phyloP scores from a whole-genome alignment of 2,113 vertebrate genomes.

The Trichomycterus rosablanca region DNA sequence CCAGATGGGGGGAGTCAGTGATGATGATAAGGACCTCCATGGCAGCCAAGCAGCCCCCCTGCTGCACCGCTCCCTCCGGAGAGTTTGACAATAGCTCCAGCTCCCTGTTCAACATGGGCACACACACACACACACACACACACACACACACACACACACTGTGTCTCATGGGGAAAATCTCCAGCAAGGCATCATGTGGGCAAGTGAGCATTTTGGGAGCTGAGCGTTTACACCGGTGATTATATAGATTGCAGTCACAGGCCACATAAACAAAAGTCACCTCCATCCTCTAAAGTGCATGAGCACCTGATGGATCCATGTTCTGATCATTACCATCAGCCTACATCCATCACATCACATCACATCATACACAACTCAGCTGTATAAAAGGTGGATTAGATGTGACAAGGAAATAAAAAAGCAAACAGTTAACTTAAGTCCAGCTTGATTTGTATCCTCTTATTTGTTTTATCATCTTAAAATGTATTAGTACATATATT shows the following conservation, averaged over 20 bases:
- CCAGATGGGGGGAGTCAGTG: slow-evolving; percentile 42
- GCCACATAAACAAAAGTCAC: slow-evolving; percentile 62
- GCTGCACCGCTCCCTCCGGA: slow-evolving; percentile 45
- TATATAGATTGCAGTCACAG: slow-evolving; percentile 55
- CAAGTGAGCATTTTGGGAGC: slow-evolving; percentile 45
- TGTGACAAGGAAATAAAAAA: too few relatives aligned
- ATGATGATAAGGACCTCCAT: slow-evolving; percentile 41
- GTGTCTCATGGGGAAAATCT: slow-evolving; percentile 37
- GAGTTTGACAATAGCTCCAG: too few relatives aligned
- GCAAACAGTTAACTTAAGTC: too few relatives aligned
- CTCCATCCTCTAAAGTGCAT: slow-evolving; percentile 50
- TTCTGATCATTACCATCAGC: slow-evolving; percentile 23
- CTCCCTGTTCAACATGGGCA: too few relatives aligned
- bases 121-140: slow-evolving; percentile 17
- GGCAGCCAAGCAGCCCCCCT: slow-evolving; percentile 45
- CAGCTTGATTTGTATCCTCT: too few relatives aligned
- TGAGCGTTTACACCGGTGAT: slow-evolving; percentile 54
- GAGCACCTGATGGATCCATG: slow-evolving; percentile 40
- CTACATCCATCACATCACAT: not conserved
- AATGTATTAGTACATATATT: too few relatives aligned
- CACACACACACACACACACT: slow-evolving; percentile 26
- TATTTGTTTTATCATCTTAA: too few relatives aligned
- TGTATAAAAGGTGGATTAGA: too few relatives aligned
- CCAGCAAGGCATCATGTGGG: slow-evolving; percentile 41
- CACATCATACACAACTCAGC: too few relatives aligned